Conservation (phyloP, 2,113 vertebrate species). For the Syrrhaptes paradoxus region DNA sequence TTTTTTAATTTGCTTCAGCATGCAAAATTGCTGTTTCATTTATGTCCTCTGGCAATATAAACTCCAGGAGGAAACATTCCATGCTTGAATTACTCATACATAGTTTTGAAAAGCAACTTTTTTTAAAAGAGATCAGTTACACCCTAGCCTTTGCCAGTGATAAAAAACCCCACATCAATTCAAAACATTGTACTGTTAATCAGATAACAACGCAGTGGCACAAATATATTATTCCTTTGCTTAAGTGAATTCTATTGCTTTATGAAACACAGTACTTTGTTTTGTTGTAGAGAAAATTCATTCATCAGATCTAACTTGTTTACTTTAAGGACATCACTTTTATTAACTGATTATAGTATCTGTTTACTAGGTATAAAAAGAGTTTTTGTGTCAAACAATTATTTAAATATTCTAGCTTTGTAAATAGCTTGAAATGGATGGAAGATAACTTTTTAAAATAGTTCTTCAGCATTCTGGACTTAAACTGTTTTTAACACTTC, state of each 20-base stretch:
- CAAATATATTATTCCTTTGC: constrained; percentile 27
- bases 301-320: not conserved
- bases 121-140: constrained; percentile 36
- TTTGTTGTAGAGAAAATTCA: constrained; percentile 34
- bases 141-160: constrained; percentile 9
- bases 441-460: not conserved
- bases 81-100: constrained; percentile 63
- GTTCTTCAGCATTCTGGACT: not conserved
- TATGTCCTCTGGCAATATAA: constrained; percentile 60
- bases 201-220: constrained; percentile 50
- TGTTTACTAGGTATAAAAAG: not conserved
- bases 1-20: constrained; percentile 61
- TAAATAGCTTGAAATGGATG: not conserved
- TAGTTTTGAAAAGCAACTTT: constrained; percentile 58
- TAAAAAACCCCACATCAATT: constrained; percentile 16
- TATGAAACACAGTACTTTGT: constrained; percentile 31
- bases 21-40: constrained; percentile 41
- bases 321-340: not conserved
- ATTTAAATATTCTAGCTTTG: not conserved
- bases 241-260: constrained; percentile 42
- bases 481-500: not conserved
- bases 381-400: not conserved
- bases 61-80: constrained; percentile 59
- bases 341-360: not conserved
- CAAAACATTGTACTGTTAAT: constrained; percentile 43